A percentile compares a stretch with the other conserved stretches of the same genome.
These are phyloP conservation scores for Parascotia fuliginaria DNA, from an alignment of 2,888 invertebrate genomes.

Conservation along the genomic window DNA sequence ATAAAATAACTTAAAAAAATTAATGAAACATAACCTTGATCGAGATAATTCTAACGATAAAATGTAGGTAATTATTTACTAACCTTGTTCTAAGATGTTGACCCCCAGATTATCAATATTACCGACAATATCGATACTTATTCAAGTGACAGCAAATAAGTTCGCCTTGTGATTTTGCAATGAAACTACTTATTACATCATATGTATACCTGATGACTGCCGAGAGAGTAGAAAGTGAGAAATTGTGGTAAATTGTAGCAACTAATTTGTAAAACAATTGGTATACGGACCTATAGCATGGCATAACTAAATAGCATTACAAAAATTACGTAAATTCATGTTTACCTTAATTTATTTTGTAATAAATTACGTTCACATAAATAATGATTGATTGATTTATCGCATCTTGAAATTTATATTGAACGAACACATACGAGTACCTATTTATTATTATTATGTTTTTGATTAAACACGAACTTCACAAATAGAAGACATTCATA, in stretches of 20 bases:
- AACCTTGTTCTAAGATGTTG: conserved; percentile 22
- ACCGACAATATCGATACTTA: no score
- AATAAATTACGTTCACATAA: no score
- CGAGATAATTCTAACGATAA: not conserved
- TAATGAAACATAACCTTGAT: conserved; percentile 21
- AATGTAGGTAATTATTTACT: conserved; percentile 7
- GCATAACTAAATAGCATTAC: conserved; percentile 2
- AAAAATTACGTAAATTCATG: not conserved
- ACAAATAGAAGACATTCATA: no score
- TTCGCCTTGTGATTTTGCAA: conserved; percentile 30
- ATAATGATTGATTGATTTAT: no score
- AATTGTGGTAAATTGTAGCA: conserved; percentile 16
- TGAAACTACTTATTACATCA: conserved; percentile 27
- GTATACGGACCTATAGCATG: not conserved
- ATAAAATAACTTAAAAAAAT: conserved; percentile 6
- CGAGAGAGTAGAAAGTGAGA: conserved; percentile 32
- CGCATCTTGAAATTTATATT: no score
- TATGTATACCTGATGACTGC: conserved; percentile 7
- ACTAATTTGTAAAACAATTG: conserved; percentile 9
- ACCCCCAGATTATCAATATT: conserved; percentile 32
- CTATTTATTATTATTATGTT: no score
- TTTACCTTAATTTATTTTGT: no score
- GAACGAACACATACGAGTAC: no score
- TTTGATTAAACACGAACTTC: no score
- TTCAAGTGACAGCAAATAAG: conserved; percentile 12